Conservation (phyloP, 2,888 invertebrate genomes). For the Entomobrya multifasciata region DNA sequence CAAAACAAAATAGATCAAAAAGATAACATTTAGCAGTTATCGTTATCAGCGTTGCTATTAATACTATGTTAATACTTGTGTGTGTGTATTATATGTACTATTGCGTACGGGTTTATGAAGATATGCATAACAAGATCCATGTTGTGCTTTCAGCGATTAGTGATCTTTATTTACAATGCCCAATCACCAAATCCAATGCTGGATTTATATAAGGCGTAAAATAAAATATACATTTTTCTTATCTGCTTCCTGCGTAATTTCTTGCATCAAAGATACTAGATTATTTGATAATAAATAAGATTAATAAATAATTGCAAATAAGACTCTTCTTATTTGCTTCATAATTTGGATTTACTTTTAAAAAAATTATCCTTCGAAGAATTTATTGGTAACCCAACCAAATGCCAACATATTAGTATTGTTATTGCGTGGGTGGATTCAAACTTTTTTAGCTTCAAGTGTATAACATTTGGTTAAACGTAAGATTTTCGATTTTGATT, state of each 20-base stretch:
- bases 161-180: no score
- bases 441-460: no score
- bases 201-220: constrained; percentile 5
- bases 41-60: constrained; percentile 12
- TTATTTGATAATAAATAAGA: no score
- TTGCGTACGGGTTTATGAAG: background rate
- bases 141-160: background rate
- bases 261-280: no score
- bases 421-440: background rate
- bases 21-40: constrained; percentile 32
- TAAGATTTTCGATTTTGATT: no score
- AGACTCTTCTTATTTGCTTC: background rate
- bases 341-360: no score
- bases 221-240: background rate
- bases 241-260: background rate
- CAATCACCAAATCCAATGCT: no score
- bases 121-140: background rate
- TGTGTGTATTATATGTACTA: background rate
- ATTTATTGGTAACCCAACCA: no score
- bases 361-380: no score
- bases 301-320: no score
- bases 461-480: no score
- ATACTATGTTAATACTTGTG: background rate
- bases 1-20: constrained; percentile 32
- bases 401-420: background rate